phyloP scores from a whole-genome alignment of 2,113 vertebrate genomes.

The Phylloscopus trochiloides region DNA sequence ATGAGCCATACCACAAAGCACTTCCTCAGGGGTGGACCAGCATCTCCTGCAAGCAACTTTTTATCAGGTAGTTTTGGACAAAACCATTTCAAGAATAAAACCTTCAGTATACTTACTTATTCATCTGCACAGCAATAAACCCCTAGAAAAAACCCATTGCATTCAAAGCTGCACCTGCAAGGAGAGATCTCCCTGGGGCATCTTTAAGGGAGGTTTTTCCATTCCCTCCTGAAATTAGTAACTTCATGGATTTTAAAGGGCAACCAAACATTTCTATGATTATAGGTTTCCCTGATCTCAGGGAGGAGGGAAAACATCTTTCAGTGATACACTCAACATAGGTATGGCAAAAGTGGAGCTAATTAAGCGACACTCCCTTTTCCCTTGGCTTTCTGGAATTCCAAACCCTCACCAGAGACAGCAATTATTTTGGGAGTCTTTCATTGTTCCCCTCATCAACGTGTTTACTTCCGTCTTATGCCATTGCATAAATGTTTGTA shows the following conservation, averaged over 20 bases:
- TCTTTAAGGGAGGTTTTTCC: not conserved
- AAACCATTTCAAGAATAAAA: not conserved
- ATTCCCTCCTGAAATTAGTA: not conserved
- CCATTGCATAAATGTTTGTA: not conserved
- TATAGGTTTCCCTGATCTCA: not conserved
- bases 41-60: not conserved
- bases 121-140: not conserved
- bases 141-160: not conserved
- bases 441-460: not conserved
- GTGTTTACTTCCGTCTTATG: conserved; percentile 13
- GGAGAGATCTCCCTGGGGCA: not conserved
- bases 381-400: not conserved
- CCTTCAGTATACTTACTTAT: not conserved
- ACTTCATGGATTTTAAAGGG: not conserved
- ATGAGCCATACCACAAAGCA: not conserved
- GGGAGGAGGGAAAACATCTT: not conserved
- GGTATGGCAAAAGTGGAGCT: not conserved
- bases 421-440: conserved; percentile 32
- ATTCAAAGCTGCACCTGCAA: not conserved
- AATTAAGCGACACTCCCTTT: conserved; percentile 20
- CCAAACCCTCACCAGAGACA: not conserved
- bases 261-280: not conserved
- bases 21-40: not conserved
- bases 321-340: not conserved
- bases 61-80: not conserved